Conservation (phyloP, 2,113 vertebrate genomes). For the Salvelinus sp. region DNA sequence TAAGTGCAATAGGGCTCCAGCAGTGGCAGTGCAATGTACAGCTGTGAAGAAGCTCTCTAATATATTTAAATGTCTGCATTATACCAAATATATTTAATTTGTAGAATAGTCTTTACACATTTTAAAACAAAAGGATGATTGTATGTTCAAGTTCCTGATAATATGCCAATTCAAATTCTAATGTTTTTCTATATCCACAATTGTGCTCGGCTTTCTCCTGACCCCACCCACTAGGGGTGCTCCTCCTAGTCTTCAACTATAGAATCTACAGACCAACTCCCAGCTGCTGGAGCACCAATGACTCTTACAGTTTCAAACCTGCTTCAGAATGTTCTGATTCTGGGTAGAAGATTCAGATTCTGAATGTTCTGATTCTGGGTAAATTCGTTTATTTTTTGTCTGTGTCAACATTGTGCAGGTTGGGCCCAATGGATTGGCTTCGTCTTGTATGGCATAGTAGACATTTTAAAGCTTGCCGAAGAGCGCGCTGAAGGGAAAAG, state of each 20-base stretch:
- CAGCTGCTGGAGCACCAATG: conserved; percentile 45
- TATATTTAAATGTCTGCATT: conserved; percentile 27
- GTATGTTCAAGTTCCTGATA: conserved; percentile 7
- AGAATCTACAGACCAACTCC: conserved; percentile 20
- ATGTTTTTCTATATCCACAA: conserved; percentile 22
- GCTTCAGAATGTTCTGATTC: background rate
- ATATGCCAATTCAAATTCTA: conserved; percentile 15
- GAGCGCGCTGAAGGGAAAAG: conserved; percentile 22
- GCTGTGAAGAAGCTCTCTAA: conserved; percentile 21
- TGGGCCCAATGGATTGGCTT: conserved; percentile 47
- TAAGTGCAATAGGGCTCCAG: conserved; percentile 58
- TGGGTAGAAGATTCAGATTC: conserved; percentile 8
- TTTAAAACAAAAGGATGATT: conserved; percentile 41
- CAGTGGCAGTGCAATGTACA: conserved; percentile 46
- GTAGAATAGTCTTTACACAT: conserved; percentile 60
- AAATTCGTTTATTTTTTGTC: background rate
- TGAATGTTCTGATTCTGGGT: background rate
- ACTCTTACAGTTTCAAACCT: conserved; percentile 31
- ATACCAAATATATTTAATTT: conserved; percentile 75
- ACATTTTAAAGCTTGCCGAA: conserved; percentile 30
- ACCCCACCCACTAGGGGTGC: conserved; percentile 21
- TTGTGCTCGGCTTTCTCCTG: conserved; percentile 22
- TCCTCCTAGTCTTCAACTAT: conserved; percentile 15
- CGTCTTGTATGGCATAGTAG: conserved; percentile 1
- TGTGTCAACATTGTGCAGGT: conserved; percentile 57